These are phyloP conservation scores for Eupithecia centaureata DNA, from an alignment of 2,888 invertebrate genomes.

Conservation along the genomic window DNA sequence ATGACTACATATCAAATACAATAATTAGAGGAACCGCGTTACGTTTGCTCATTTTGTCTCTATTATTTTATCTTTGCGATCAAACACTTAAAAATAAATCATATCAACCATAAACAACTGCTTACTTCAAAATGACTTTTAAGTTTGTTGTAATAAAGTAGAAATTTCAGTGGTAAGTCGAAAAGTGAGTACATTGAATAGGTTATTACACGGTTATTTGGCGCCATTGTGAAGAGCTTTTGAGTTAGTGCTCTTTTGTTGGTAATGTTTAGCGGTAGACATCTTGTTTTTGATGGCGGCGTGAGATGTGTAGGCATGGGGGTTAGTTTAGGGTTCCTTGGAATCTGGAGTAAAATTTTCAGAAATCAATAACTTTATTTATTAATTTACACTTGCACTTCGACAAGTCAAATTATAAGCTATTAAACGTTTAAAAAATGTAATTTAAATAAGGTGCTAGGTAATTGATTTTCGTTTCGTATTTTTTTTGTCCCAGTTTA, in stretches of 20 bases:
- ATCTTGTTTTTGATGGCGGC: conserved; percentile 66
- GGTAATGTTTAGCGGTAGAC: conserved; percentile 74
- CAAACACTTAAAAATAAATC: conserved; percentile 31
- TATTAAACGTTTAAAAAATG: too few species aligned
- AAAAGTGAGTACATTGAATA: conserved; percentile 64
- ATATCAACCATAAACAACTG: conserved; percentile 8
- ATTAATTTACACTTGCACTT: too few species aligned
- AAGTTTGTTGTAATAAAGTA: not conserved
- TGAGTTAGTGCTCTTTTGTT: conserved; percentile 65
- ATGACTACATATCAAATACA: conserved; percentile 15
- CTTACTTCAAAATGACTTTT: not conserved
- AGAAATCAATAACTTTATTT: not conserved
- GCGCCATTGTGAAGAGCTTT: conserved; percentile 64
- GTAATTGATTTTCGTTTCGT: too few species aligned
- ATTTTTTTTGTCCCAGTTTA: too few species aligned
- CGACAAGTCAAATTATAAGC: too few species aligned
- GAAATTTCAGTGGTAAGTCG: conserved; percentile 6
- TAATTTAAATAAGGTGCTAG: too few species aligned
- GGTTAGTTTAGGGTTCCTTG: conserved; percentile 31
- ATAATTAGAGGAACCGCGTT: conserved; percentile 31
- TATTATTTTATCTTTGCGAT: conserved; percentile 44
- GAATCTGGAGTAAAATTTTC: not conserved
- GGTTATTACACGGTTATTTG: conserved; percentile 81
- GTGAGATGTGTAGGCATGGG: conserved; percentile 43
- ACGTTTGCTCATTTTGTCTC: conserved; percentile 46